These are phyloP conservation scores for cattle (Bos taurus) DNA, from an alignment of 2,113 vertebrate species.

Conservation along the genomic window ARS-UCD2.0 NC_037328.1:98530001-98530500, in stretches of 20 bases:
- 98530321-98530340: neutral
- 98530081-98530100: neutral
- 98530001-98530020: neutral
- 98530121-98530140: neutral
- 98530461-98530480: neutral
- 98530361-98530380: neutral
- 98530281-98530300: neutral
- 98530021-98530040: neutral
- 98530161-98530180: constrained; percentile 50
- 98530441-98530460: neutral
- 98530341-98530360: neutral
- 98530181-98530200: constrained; percentile 72
- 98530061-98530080: neutral
- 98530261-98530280: neutral
- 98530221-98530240: constrained; percentile 70
- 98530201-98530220: constrained; percentile 63
- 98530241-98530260: constrained; percentile 59
- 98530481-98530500: neutral
- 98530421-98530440: neutral
- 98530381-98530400: neutral
- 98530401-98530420: neutral
- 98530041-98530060: neutral
- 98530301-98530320: neutral
- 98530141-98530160: neutral
- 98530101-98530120: neutral